A percentile compares a stretch with the other conserved stretches of the same genome.
phyloP scores from a whole-genome alignment of 2,888 invertebrate genomes.

The Biston stratarius region DNA sequence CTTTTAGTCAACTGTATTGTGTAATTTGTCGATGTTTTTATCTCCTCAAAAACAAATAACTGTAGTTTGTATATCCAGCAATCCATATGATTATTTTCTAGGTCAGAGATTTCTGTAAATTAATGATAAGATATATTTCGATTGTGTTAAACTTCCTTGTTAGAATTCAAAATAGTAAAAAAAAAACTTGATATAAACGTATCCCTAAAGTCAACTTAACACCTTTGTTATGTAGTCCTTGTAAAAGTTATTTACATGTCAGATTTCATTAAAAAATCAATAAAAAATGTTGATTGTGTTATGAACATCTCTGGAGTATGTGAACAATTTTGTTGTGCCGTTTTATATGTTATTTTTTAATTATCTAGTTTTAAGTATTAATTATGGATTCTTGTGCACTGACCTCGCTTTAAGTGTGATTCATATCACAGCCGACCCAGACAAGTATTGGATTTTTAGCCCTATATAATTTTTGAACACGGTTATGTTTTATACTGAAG shows the following conservation, averaged over 20 bases:
- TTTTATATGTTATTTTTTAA: slow-evolving; percentile 17
- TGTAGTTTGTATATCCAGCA: not conserved
- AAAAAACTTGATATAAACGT: no score
- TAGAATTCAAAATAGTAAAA: not conserved
- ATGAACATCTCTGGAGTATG: slow-evolving; percentile 2
- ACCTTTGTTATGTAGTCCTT: no score
- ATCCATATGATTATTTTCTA: not conserved
- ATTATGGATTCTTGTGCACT: slow-evolving; percentile 8
- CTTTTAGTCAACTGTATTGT: no score
- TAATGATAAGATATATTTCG: not conserved
- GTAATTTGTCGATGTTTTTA: not conserved
- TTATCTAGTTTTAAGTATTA: slow-evolving; percentile 15
- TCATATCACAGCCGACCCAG: not conserved
- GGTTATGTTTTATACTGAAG: no score
- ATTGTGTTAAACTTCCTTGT: not conserved
- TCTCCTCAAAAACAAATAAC: not conserved
- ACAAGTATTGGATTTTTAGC: no score
- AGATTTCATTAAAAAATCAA: not conserved
- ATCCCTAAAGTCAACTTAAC: no score
- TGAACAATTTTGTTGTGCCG: slow-evolving; percentile 28
- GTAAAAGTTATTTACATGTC: no score
- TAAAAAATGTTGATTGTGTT: not conserved
- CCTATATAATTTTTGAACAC: no score
- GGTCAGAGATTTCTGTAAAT: not conserved
- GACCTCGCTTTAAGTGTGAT: slow-evolving; percentile 3